Conservation (phyloP, 2,888 invertebrate genomes). For the Drosophila setosimentum region DNA sequence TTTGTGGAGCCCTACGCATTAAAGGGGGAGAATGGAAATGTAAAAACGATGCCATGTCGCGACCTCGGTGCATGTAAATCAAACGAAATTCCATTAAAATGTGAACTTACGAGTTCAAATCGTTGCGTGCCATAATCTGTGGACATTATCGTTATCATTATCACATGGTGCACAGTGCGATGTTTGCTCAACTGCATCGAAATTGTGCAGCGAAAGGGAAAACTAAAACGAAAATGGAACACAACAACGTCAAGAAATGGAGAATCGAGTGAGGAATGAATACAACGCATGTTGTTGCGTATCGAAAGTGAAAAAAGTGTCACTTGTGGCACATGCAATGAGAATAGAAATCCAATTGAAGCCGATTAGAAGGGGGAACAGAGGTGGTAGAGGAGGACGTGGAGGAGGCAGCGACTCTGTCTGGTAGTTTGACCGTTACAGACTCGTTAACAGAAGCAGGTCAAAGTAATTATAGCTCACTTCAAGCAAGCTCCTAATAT, state of each 20-base stretch:
- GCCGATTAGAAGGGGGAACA: slow-evolving; percentile 67
- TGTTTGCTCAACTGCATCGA: slow-evolving; percentile 62
- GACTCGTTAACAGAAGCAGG: slow-evolving; percentile 67
- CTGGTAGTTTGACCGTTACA: slow-evolving; percentile 21
- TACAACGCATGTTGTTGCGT: slow-evolving; percentile 61
- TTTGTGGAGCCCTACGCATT: slow-evolving; percentile 23
- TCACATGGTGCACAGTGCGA: slow-evolving; percentile 44
- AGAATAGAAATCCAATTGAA: slow-evolving; percentile 73
- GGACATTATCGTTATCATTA: slow-evolving; percentile 69
- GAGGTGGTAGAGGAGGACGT: background rate
- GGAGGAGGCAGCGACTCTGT: slow-evolving; percentile 37
- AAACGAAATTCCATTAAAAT: slow-evolving; percentile 78
- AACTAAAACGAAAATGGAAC: slow-evolving; percentile 26
- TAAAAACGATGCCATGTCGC: slow-evolving; percentile 66
- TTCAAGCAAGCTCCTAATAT: slow-evolving; percentile 26
- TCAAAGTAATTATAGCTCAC: slow-evolving; percentile 77
- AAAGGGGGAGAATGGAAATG: slow-evolving; percentile 14
- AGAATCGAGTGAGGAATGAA: slow-evolving; percentile 15
- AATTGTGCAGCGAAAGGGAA: slow-evolving; percentile 46
- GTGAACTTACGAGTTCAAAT: slow-evolving; percentile 80
- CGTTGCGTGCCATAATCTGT: slow-evolving; percentile 78
- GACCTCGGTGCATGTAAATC: slow-evolving; percentile 74
- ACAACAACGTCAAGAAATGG: slow-evolving; percentile 20
- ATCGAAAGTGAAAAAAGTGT: slow-evolving; percentile 74
- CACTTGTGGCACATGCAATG: slow-evolving; percentile 41